Evolutionary conservation across 2,113 vertebrate genomes (phyloP), one percentile per base, ranked within the genome.

Genomic region (Albula goreensis): DNA sequence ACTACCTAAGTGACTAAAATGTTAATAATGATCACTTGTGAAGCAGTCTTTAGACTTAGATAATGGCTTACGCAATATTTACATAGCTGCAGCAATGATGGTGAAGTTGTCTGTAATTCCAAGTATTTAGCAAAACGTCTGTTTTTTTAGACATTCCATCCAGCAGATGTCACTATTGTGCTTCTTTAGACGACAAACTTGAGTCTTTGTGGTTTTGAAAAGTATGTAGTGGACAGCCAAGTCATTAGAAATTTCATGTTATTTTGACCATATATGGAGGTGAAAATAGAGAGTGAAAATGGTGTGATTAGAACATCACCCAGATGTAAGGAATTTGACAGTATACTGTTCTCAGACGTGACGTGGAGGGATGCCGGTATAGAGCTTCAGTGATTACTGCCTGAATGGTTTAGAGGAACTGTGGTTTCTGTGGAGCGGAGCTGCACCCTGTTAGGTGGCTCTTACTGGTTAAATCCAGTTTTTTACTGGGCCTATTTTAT

Each of bases 191-290:
- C 17, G 86, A 84, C 87, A 70, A 19, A 13, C 53, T 77, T 50
- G 82, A 70, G 80, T 87, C 83, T 56, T 85, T 79, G 87, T 86
- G 87, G 88, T 87, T 90, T 87, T 83, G 85, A 90, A 82, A 88
- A 91, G 81, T 83, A 87, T 70, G 83, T 63, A 81, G 85, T 86
- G 81, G 87, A 92, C 87, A 87, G 77, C 86, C 81, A 89, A 89
- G 84, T 84, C 83, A 57, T 22, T 85, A 3, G 63, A 86, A 81
- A 88, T 85, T 85, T 89, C 88, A 89, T 87, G 85, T 87, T 87
- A 41, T 82, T 82, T 87, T 89, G 88, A 89, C 94, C 94, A 95
- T 94, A 95, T 94, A 96, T 94, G 93, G 95, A 89, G 87, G 93
- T 91, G 89, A 86, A 90, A 89, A 89, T 85, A 81, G 86, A 91